A percentile compares a stretch with the other conserved stretches of the same genome.
Evolutionary conservation across 2,888 invertebrate species (phyloP).

Genomic region (Philereme vetulata): DNA sequence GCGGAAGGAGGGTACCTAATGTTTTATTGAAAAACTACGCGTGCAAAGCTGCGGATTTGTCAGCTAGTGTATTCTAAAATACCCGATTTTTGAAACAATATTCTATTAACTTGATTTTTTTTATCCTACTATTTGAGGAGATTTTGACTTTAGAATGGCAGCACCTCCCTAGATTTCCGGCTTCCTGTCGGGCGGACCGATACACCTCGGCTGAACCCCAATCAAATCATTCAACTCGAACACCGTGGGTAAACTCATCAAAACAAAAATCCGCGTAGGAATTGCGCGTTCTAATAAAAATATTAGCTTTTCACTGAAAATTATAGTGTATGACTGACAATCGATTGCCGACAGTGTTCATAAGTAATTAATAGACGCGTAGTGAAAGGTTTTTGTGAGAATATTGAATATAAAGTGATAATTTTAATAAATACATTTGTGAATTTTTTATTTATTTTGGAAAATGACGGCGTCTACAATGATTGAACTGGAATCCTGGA

Average conservation of each 20-base stretch:
- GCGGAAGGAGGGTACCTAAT: no score
- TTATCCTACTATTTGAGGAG: slow-evolving; percentile 22
- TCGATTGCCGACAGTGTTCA: slow-evolving; percentile 38
- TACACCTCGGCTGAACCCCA: slow-evolving; percentile 52
- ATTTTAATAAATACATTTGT: slow-evolving; percentile 54
- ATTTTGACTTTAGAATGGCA: slow-evolving; percentile 39
- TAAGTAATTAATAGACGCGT: slow-evolving; percentile 38
- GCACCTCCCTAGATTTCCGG: slow-evolving; percentile 49
- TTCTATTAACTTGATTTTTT: neutral
- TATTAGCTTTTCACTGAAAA: slow-evolving; percentile 53
- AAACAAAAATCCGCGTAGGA: slow-evolving; percentile 52
- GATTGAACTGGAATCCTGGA: slow-evolving; percentile 88
- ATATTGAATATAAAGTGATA: slow-evolving; percentile 38
- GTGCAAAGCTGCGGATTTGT: no score
- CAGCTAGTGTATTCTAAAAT: no score
- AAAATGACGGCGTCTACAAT: slow-evolving; percentile 83
- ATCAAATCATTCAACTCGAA: slow-evolving; percentile 66
- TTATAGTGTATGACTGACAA: slow-evolving; percentile 58
- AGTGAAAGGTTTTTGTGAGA: slow-evolving; percentile 51
- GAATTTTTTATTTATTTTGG: slow-evolving; percentile 48
- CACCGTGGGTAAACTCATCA: slow-evolving; percentile 64
- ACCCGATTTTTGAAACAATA: no score
- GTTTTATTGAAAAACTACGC: no score
- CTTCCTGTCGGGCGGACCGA: slow-evolving; percentile 54
- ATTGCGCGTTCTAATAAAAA: slow-evolving; percentile 47